These are phyloP conservation scores for Agapostemon virescens DNA, from an alignment of 2,888 invertebrate species.

Conservation along the genomic window DNA sequence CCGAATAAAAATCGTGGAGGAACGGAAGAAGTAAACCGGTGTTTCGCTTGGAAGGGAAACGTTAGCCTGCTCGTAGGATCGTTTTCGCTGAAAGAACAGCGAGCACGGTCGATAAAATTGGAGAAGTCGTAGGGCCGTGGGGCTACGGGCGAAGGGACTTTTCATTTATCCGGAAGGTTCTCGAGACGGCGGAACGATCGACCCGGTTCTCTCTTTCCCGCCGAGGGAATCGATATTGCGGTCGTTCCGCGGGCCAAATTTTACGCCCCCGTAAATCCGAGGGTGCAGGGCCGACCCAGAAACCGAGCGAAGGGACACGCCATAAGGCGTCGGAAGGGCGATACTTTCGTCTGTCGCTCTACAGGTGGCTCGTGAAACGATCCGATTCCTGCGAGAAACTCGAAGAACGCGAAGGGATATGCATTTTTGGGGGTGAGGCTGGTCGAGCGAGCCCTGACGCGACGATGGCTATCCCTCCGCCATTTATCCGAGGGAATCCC, in stretches of 20 bases:
- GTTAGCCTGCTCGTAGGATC: not conserved
- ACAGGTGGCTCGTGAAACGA: slow-evolving; percentile 73
- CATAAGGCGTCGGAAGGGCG: slow-evolving; percentile 61
- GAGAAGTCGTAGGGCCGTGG: not conserved
- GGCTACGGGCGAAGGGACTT: not conserved
- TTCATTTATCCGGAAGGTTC: not conserved
- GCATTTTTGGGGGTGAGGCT: slow-evolving; percentile 44
- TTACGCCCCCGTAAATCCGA: slow-evolving; percentile 50
- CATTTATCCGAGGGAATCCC: slow-evolving; percentile 15
- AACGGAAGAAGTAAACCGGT: not conserved
- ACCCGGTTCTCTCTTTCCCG: slow-evolving; percentile 17
- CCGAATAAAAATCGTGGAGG: not conserved
- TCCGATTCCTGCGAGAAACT: slow-evolving; percentile 72
- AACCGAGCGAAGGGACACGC: slow-evolving; percentile 52
- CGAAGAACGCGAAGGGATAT: slow-evolving; percentile 52
- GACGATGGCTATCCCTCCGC: slow-evolving; percentile 4
- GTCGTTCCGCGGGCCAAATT: slow-evolving; percentile 28
- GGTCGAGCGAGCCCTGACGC: slow-evolving; percentile 38
- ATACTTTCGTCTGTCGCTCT: slow-evolving; percentile 58
- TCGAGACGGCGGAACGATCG: slow-evolving; percentile 28
- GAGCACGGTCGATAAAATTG: not conserved
- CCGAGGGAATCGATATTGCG: slow-evolving; percentile 30
- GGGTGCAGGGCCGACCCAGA: slow-evolving; percentile 26
- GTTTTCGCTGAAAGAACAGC: not conserved
- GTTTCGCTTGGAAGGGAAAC: not conserved